Percentiles rank a stretch among this genome's conserved stretches.
These are phyloP conservation scores for Ditylenchus dipsaci DNA, from an alignment of 1,140 invertebrate genomes.

Conservation along the genomic window DNA sequence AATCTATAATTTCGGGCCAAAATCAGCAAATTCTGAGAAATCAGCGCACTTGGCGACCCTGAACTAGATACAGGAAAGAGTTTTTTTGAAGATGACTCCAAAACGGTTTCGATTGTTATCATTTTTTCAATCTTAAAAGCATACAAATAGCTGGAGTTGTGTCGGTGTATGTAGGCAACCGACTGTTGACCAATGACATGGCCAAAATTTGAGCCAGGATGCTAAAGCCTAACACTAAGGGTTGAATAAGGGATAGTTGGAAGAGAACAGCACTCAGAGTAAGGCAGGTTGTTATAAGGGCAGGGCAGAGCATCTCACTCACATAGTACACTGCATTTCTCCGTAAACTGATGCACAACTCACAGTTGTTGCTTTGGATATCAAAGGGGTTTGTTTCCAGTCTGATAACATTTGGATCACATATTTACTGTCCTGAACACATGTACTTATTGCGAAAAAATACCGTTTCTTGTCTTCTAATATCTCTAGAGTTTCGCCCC, in stretches of 20 bases:
- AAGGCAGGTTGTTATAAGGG: slow-evolving; percentile 47
- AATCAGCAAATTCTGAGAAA: no score
- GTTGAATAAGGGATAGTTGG: slow-evolving; percentile 49
- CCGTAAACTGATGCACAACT: slow-evolving; percentile 49
- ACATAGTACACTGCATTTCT: slow-evolving; percentile 56
- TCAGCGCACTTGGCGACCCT: no score
- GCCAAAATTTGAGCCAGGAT: slow-evolving; percentile 50
- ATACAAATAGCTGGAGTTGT: slow-evolving; percentile 54
- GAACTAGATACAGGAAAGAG: no score
- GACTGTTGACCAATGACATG: slow-evolving; percentile 47
- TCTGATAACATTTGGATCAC: slow-evolving; percentile 53
- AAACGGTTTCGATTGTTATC: no score
- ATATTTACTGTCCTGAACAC: slow-evolving; percentile 55
- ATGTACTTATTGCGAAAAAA: background rate
- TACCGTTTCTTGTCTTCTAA: no score
- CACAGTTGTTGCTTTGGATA: slow-evolving; percentile 55
- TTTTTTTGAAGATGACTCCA: no score
- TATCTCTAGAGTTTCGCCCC: background rate
- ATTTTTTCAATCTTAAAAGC: background rate
- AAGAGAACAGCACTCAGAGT: slow-evolving; percentile 54
- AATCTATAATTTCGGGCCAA: no score
- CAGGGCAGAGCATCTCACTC: slow-evolving; percentile 53
- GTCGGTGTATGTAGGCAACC: slow-evolving; percentile 50
- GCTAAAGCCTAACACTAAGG: slow-evolving; percentile 46
- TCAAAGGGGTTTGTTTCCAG: slow-evolving; percentile 55